phyloP scores from a whole-genome alignment of 2,888 invertebrate genomes.

The Cancer borealis region DNA sequence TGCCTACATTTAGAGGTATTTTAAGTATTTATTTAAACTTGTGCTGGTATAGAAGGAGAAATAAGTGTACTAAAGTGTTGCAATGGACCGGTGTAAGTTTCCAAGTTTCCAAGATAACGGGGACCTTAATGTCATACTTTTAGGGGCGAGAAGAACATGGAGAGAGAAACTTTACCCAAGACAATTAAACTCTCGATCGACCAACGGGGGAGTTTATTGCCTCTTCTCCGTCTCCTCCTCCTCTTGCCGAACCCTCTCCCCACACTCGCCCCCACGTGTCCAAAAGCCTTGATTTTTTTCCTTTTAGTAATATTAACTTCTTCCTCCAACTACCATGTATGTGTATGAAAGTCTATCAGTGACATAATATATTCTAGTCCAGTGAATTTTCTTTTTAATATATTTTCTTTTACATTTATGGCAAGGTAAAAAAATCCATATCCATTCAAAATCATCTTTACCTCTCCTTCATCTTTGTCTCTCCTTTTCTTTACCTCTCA shows the following conservation, averaged over 20 bases:
- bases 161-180: conserved; percentile 33
- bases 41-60: background rate
- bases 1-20: background rate
- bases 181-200: conserved; percentile 40
- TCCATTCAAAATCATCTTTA: conserved; percentile 3
- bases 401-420: background rate
- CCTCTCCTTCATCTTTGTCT: background rate
- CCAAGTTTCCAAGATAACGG: background rate
- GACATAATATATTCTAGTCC: background rate
- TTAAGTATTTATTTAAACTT: background rate
- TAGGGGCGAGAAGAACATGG: conserved; percentile 13
- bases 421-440: background rate
- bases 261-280: background rate
- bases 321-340: background rate
- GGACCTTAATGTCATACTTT: conserved; percentile 17
- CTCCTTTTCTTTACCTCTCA: background rate
- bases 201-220: conserved; percentile 25
- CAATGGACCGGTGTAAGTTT: background rate
- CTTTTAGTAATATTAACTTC: background rate
- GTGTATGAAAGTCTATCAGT: background rate
- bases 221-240: conserved; percentile 29
- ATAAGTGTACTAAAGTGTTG: conserved; percentile 24
- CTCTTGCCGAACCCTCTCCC: background rate
- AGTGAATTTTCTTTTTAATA: background rate
- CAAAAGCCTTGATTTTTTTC: background rate